These are phyloP conservation scores for Sylvilagus bachmani DNA, from an alignment of 2,113 vertebrate genomes.

Conservation along the genomic window DNA sequence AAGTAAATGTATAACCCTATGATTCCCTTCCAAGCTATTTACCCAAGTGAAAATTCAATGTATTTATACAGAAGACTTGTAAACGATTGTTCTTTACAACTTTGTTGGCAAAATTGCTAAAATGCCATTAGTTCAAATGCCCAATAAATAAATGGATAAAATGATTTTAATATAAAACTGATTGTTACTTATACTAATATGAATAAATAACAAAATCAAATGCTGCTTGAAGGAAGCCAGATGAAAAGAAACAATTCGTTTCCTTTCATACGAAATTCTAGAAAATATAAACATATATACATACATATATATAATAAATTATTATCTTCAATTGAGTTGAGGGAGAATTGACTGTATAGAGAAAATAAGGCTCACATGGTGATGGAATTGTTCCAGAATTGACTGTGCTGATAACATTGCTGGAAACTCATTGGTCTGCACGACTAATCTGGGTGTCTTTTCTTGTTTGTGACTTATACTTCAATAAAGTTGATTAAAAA, in stretches of 20 bases:
- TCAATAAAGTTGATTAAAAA: slow-evolving; percentile 31
- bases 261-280: neutral
- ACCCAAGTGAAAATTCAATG: neutral
- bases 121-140: neutral
- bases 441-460: neutral
- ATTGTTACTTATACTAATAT: neutral
- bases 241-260: too few relatives aligned
- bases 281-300: neutral
- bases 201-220: neutral
- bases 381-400: neutral
- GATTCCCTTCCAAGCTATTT: neutral
- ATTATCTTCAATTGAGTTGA: neutral
- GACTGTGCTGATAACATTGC: neutral
- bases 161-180: neutral
- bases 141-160: neutral
- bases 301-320: neutral
- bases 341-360: neutral
- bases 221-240: neutral
- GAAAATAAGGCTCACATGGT: neutral
- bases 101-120: neutral
- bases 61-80: neutral
- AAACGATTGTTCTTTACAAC: neutral
- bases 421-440: neutral
- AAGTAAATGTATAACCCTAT: neutral
- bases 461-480: neutral